Evolutionary conservation across 1,140 invertebrate species (phyloP).

Genomic region (Pseudomyrmex gracilis): DNA sequence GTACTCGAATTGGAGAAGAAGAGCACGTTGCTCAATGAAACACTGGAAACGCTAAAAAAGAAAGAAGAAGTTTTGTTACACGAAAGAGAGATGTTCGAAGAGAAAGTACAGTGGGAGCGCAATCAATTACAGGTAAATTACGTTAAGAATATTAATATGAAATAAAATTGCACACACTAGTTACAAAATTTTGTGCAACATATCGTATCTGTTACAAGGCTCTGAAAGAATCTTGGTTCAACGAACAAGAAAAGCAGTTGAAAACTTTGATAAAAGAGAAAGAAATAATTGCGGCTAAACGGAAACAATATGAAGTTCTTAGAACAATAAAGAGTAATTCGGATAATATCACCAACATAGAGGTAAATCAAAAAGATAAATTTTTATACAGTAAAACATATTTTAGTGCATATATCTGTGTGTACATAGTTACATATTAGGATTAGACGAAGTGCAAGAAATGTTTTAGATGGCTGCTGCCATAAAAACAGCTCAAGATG

Average conservation of each 20-base stretch:
- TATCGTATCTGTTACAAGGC: slow-evolving; percentile 64
- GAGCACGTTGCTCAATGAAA: slow-evolving; percentile 70
- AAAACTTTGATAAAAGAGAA: slow-evolving; percentile 77
- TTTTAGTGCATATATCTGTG: slow-evolving; percentile 29
- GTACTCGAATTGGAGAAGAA: slow-evolving; percentile 77
- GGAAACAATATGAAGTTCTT: slow-evolving; percentile 77
- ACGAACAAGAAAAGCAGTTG: slow-evolving; percentile 79
- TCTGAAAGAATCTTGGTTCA: slow-evolving; percentile 80
- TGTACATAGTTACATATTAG: neutral
- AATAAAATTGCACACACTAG: neutral
- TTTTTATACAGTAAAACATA: too few relatives aligned
- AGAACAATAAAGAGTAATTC: slow-evolving; percentile 75
- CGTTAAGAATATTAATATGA: too few relatives aligned
- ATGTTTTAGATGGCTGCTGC: slow-evolving; percentile 77
- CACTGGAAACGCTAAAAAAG: slow-evolving; percentile 75
- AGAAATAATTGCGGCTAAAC: slow-evolving; percentile 77
- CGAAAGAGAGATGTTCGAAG: slow-evolving; percentile 80
- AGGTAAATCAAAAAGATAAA: slow-evolving; percentile 71
- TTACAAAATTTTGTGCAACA: slow-evolving; percentile 21
- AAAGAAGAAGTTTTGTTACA: slow-evolving; percentile 75
- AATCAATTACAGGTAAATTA: slow-evolving; percentile 77
- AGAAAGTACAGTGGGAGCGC: slow-evolving; percentile 81
- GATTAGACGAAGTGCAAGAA: slow-evolving; percentile 23
- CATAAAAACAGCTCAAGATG: slow-evolving; percentile 79
- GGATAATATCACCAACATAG: slow-evolving; percentile 77